These are phyloP conservation scores for Dolichoris vasculosae DNA, from an alignment of 1,140 invertebrate genomes.

Conservation along the genomic window DNA sequence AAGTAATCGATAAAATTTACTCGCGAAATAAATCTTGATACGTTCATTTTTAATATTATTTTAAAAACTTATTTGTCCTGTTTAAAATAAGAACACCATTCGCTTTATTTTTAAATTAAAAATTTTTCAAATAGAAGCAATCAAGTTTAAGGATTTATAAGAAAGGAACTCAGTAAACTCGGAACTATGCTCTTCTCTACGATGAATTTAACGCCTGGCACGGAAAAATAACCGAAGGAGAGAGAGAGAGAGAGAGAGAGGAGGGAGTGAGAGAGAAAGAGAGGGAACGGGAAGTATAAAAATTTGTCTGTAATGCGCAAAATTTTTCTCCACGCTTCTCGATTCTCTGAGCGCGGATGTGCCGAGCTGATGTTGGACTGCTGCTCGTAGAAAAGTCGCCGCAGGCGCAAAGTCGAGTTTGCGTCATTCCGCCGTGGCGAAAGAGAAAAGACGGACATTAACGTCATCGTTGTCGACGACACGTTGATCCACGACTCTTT, in stretches of 20 bases:
- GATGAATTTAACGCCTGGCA: not conserved
- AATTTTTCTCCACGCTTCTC: not conserved
- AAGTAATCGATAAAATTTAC: no score
- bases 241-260: not conserved
- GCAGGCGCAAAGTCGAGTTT: not conserved
- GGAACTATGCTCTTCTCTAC: not conserved
- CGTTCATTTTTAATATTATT: no score
- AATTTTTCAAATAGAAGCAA: not conserved
- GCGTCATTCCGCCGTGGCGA: not conserved
- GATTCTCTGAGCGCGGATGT: not conserved
- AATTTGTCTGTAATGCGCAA: not conserved
- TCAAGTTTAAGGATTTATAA: not conserved
- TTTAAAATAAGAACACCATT: no score
- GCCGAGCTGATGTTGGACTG: not conserved
- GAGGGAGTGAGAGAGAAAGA: no score
- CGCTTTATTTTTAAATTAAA: no score
- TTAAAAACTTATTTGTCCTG: no score
- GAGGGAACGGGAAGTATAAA: not conserved
- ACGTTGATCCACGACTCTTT: constrained; percentile 45
- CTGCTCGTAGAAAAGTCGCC: not conserved
- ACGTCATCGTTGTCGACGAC: constrained; percentile 33
- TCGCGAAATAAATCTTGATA: no score
- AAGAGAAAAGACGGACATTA: not conserved
- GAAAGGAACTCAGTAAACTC: not conserved
- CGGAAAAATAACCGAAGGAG: not conserved